phyloP scores from a whole-genome alignment of 2,113 vertebrate genomes.

The Phocoena phocoena region DNA sequence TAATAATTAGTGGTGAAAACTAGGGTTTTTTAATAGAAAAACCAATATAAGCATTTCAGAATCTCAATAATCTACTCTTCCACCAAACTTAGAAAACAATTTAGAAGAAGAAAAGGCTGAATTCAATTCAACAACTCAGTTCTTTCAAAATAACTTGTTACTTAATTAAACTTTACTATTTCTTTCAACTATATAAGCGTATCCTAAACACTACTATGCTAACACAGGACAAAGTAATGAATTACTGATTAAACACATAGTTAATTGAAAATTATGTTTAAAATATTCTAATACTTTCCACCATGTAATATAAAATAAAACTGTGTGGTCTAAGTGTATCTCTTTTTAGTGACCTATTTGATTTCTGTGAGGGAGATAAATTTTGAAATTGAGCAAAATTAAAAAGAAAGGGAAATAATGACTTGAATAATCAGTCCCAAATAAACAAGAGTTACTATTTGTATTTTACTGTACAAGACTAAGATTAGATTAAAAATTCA shows the following conservation, averaged over 20 bases:
- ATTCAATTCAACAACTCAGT: neutral
- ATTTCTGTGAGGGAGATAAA: neutral
- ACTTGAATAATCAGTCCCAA: neutral
- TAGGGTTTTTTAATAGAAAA: neutral
- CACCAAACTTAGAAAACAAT: neutral
- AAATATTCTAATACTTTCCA: neutral
- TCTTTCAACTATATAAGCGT: neutral
- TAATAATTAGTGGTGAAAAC: neutral
- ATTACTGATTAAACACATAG: neutral
- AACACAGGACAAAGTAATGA: neutral
- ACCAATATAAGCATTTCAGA: neutral
- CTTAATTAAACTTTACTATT: neutral
- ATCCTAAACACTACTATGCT: neutral
- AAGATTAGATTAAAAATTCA: neutral
- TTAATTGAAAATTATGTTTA: neutral
- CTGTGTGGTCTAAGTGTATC: neutral
- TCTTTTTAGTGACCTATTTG: neutral
- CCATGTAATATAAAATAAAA: constrained; percentile 2
- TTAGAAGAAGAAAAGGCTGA: neutral
- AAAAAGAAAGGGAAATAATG: neutral
- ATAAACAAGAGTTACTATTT: neutral
- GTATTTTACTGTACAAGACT: neutral
- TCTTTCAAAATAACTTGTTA: neutral
- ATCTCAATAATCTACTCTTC: neutral
- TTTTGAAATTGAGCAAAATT: neutral